Base-by-base conservation (phyloP, 1,140 invertebrate genomes). In the Melanaphis sacchari region DNA sequence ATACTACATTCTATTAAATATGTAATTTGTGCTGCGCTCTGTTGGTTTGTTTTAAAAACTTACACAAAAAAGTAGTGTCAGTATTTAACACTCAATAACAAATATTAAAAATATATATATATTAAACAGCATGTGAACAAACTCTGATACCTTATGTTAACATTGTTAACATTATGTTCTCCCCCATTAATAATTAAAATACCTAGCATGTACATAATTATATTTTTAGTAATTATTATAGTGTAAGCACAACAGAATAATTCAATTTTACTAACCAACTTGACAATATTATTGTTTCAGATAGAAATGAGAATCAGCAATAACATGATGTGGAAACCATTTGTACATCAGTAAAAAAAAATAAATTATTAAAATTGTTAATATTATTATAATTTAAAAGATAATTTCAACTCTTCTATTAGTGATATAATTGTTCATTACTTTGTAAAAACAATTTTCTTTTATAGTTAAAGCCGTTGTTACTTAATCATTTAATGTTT, bases 1-100 rank as follows among this genome's bases (percentile, higher is more conserved):
- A 59, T 59, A 59, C 31, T 59, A 59, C 26, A 31, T 59, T 9
- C 31, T 21, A 15, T 41, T 15, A 52, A 89, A 52, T 38, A n/a
- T 52, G 46, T 7, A 90, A 66, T 90, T 41, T 66, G 89, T 90
- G 89, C 89, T 66, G 89, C 89, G 26, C 89, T 90, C 89, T 90
- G 26, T 90, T 41, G 89, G 89, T 66, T 90, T n/a, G 26, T 90
- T 66, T 66, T 24, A 1, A n/a, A 66, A 66, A n/a, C 89, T 26
- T n/a, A 24, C 36, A 89, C 87, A 40, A 31, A 90, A 59, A 46
- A 11, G 3, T 22, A n/a, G 59, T n/a, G 5, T 18, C 36, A n/a
- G 59, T 21, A n/a, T n/a, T 18, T 6, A 76, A 15, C 59, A n/a
- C 31, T 76, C 59, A n/a, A n/a, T 1, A 76, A 76, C 31, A 76